Conservation (phyloP, 2,113 vertebrate species). For the Craseonycteris thonglongyai region DNA sequence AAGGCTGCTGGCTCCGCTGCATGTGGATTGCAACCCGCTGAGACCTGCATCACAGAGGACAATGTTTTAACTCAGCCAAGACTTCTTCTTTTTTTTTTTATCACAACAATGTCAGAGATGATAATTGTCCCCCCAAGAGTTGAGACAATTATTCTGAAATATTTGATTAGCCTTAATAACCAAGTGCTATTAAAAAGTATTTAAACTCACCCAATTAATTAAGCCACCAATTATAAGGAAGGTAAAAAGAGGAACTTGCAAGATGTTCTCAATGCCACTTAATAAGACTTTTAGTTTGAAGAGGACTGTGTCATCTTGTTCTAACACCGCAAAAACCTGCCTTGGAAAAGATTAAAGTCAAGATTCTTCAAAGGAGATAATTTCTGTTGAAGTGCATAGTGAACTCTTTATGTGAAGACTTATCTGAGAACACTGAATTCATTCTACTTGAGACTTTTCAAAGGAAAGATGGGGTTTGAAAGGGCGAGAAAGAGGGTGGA, state of each 20-base stretch:
- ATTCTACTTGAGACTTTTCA: slow-evolving; percentile 50
- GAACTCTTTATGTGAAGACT: slow-evolving; percentile 14
- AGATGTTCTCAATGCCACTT: slow-evolving; percentile 49
- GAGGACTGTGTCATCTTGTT: slow-evolving; percentile 44
- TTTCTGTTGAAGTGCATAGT: slow-evolving; percentile 48
- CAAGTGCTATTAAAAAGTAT: slow-evolving; percentile 53
- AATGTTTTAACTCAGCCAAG: slow-evolving; percentile 19
- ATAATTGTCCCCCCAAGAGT: background rate
- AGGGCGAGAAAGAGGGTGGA: background rate
- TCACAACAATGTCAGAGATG: slow-evolving; percentile 12
- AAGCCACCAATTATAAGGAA: slow-evolving; percentile 57
- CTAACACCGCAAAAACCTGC: slow-evolving; percentile 24
- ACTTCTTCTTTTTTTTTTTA: slow-evolving; percentile 36
- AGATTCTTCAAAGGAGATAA: slow-evolving; percentile 56
- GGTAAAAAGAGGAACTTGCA: slow-evolving; percentile 43
- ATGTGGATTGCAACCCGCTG: background rate
- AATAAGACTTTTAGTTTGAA: slow-evolving; percentile 55
- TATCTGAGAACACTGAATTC: slow-evolving; percentile 29
- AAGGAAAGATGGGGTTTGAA: slow-evolving; percentile 24
- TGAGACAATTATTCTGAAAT: slow-evolving; percentile 44
- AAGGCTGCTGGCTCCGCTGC: background rate
- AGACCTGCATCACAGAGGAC: background rate
- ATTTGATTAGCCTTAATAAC: slow-evolving; percentile 65
- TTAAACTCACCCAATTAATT: slow-evolving; percentile 59
- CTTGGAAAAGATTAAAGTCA: slow-evolving; percentile 53